Evolutionary conservation across 2,797 vertebrate genomes (phyloP), one percentile per base, ranked within the genome.

Genomic region (Tadarida brasiliensis): DNA sequence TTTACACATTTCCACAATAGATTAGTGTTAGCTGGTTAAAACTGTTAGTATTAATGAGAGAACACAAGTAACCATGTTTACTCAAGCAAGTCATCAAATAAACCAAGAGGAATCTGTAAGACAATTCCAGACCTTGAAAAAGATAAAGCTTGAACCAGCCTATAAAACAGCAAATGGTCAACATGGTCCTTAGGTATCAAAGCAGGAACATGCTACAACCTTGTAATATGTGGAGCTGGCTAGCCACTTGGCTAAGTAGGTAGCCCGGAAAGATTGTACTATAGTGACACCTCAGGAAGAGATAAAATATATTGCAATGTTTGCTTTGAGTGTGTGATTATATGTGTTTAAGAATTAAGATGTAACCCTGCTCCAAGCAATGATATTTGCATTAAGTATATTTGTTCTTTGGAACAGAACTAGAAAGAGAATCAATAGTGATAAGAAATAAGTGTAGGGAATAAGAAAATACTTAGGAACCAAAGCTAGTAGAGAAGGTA

Each of bases 281-380:
- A 17, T 49, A 95, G 61, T 78, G 19, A 10, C 26, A 92, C 4
- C 20, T 90, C 24, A 83, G 54, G n/a, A 88, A 61, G 87, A 76
- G 59, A 87, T 82, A 65, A 81, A 77, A 59, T 47, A 63, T n/a
- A 89, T 76, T 80, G 44, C 30, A 77, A 1, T 77, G n/a, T 94
- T 95, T 94, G 9, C 39, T 90, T 93, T 95, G 77, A 90, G 81
- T 95, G 44, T 81, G 24, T 91, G 49, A 86, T 91, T 90, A 39
- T 56, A 78, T 87, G 11, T 39, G n/a, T 84, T 96, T 94, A 91
- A 88, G 24, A 86, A 71, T 86, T 96, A 90, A 83, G 54, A 57
- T 88, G 7, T 59, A 78, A 86, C 26, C 26, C 7, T 71, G 17
- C 35, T 84, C 30, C 28, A 93, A 89, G 33, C 59, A 82, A 70